Conservation (phyloP, 2,888 invertebrate genomes). For the Zaprionus lineosus region DNA sequence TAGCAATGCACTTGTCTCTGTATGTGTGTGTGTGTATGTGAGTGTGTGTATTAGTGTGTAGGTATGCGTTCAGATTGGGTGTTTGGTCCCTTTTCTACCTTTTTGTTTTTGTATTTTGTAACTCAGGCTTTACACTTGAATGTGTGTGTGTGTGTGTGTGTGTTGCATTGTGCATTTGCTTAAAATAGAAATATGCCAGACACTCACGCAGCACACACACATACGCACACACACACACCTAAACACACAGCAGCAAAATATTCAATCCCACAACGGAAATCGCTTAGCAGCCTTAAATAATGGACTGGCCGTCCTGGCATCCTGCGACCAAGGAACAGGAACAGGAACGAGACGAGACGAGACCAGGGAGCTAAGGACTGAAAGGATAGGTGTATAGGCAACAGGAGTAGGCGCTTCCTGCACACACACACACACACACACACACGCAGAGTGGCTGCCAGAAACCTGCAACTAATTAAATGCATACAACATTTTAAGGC, state of each 20-base stretch:
- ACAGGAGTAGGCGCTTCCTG: slow-evolving; percentile 8
- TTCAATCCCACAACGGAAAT: slow-evolving; percentile 70
- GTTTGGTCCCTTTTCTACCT: slow-evolving; percentile 28
- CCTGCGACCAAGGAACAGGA: neutral
- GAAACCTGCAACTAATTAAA: slow-evolving; percentile 51
- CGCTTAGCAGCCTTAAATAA: slow-evolving; percentile 64
- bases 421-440: no score
- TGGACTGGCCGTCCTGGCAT: slow-evolving; percentile 24
- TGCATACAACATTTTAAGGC: slow-evolving; percentile 33
- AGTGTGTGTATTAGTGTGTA: slow-evolving; percentile 10
- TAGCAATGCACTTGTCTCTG: slow-evolving; percentile 21
- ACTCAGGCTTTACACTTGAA: neutral
- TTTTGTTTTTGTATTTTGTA: slow-evolving; percentile 16
- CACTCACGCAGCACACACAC: slow-evolving; percentile 45
- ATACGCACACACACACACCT: neutral
- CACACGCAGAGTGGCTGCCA: no score
- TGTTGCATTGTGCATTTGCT: slow-evolving; percentile 60
- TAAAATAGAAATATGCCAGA: slow-evolving; percentile 73
- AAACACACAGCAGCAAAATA: slow-evolving; percentile 40
- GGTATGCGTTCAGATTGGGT: slow-evolving; percentile 23
- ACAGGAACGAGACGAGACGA: no score
- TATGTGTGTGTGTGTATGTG: neutral
- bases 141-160: slow-evolving; percentile 12
- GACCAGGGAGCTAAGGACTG: no score
- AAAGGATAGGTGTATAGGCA: no score